Percentiles rank a stretch among this genome's conserved stretches.
These are phyloP conservation scores for Drosophila malerkotliana DNA, from an alignment of 1,140 invertebrate genomes.

Conservation along the genomic window DNA sequence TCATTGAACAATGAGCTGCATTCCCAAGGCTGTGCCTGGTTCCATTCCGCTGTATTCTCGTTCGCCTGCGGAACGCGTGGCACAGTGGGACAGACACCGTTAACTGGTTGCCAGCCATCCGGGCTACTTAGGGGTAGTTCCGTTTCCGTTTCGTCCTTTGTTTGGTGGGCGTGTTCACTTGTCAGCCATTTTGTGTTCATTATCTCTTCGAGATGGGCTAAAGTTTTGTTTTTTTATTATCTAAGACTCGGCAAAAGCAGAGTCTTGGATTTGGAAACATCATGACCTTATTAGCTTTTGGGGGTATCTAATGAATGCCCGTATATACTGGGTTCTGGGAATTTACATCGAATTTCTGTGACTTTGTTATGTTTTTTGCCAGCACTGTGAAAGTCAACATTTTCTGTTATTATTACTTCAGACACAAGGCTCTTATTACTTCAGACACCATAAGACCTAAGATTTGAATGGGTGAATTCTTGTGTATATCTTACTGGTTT, in stretches of 20 bases:
- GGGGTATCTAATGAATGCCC: slow-evolving; percentile 72
- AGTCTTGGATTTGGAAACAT: slow-evolving; percentile 55
- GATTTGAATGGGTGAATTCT: not conserved
- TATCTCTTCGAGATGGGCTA: slow-evolving; percentile 25
- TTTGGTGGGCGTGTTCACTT: slow-evolving; percentile 25
- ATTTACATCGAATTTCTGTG: slow-evolving; percentile 77
- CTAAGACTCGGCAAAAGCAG: slow-evolving; percentile 33
- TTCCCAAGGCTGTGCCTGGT: slow-evolving; percentile 42
- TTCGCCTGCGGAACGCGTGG: slow-evolving; percentile 45
- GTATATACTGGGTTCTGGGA: slow-evolving; percentile 59
- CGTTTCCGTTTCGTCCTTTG: slow-evolving; percentile 28
- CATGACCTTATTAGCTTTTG: slow-evolving; percentile 62
- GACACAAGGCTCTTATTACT: not conserved
- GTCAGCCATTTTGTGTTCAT: slow-evolving; percentile 45
- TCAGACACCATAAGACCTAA: not conserved
- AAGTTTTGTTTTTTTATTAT: slow-evolving; percentile 20
- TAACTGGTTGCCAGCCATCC: slow-evolving; percentile 36
- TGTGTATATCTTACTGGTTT: no score
- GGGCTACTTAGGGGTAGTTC: slow-evolving; percentile 49
- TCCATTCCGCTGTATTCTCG: slow-evolving; percentile 22
- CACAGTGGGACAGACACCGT: slow-evolving; percentile 19
- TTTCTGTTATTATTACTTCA: not conserved
- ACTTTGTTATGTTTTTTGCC: slow-evolving; percentile 50
- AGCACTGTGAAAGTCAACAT: not conserved
- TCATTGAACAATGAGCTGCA: slow-evolving; percentile 52